A percentile compares a stretch with the other conserved stretches of the same genome.
These are phyloP conservation scores for Actinopyga echinites DNA, from an alignment of 53 echinoderm and acorn worm genomes.

Conservation along the genomic window DNA sequence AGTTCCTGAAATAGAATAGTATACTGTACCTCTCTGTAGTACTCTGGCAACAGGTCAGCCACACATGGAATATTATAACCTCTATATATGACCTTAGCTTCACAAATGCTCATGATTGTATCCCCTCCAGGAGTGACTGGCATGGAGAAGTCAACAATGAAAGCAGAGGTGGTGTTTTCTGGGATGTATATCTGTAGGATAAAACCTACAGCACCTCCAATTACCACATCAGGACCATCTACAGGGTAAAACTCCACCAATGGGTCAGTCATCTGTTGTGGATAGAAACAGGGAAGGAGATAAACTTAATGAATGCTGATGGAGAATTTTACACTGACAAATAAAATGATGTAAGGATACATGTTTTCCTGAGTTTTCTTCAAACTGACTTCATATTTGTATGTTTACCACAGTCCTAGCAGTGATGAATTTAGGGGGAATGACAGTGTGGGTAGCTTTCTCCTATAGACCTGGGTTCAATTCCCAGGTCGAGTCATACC, in stretches of 20 bases:
- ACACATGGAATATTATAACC: conserved; percentile 82
- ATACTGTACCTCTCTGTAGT: conserved; percentile 61
- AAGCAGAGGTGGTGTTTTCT: conserved; percentile 57
- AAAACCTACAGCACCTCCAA: conserved; percentile 76
- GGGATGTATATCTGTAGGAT: conserved; percentile 64
- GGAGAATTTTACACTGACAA: neutral
- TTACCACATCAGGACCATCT: conserved; percentile 73
- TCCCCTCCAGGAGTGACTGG: conserved; percentile 50
- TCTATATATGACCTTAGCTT: conserved; percentile 65
- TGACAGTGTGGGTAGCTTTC: too few species aligned
- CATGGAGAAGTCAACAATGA: conserved; percentile 77
- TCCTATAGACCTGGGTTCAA: too few species aligned
- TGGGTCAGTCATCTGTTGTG: conserved; percentile 54
- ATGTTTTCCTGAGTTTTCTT: too few species aligned
- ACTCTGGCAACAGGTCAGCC: conserved; percentile 48
- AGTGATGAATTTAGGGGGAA: too few species aligned
- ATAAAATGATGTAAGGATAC: too few species aligned
- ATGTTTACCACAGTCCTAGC: too few species aligned
- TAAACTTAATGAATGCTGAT: neutral
- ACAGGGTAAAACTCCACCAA: conserved; percentile 72
- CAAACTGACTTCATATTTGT: too few species aligned
- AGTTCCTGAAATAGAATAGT: neutral
- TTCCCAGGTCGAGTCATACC: too few species aligned
- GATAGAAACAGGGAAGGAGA: neutral
- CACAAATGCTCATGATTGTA: conserved; percentile 72